Evolutionary conservation across 2,888 invertebrate species (phyloP), one percentile per base, ranked within the genome.

Genomic region (Parapristionchus giblindavisi): DNA sequence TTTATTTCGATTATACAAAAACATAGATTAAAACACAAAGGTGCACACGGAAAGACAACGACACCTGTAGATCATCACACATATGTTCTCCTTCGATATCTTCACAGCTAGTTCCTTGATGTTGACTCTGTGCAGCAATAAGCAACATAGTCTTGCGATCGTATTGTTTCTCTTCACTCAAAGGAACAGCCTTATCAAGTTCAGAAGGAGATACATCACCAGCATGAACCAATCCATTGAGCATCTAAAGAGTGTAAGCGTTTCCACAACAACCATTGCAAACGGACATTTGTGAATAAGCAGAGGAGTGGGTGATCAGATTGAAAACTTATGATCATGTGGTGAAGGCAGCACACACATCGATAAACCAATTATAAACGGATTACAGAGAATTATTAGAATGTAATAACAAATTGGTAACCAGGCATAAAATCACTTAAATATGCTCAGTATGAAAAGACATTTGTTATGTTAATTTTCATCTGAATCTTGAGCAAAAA

Each of bases 71-170:
- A 43, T 43, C 63, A 65, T 65, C 63, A 29, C 63, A 65, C 27
- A 43, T 43, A 43, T 65, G 63, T 24, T 65, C 63, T 65, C 63
- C 63, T 17, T 65, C 63, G 43, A 65, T 65, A 21, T 40, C 24
- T 3, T 40, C 63, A 43, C 63, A 65, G n/a, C n/a, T n/a, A 4
- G 29, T 27, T 27, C 21, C 29, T 29, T 24, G 3, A 8, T 68
- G 14, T 27, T 68, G n/a, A 34, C 32, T 52, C 36, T 68, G 68
- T 36, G 68, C 68, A 52, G 76, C 80, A 52, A 80, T 76, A 32
- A 76, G 76, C 11, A 80, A 43, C 75, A 80, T 76, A 21, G 75
- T 72, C 24, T 76, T 75, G 11, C 77, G 40, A 56, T 63, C 63
- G 56, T 80, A 80, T 48, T 76, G 54, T 27, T 61, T 75, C 32